phyloP scores from a whole-genome alignment of 2,888 invertebrate genomes.

The Plutella xylostella region DNA sequence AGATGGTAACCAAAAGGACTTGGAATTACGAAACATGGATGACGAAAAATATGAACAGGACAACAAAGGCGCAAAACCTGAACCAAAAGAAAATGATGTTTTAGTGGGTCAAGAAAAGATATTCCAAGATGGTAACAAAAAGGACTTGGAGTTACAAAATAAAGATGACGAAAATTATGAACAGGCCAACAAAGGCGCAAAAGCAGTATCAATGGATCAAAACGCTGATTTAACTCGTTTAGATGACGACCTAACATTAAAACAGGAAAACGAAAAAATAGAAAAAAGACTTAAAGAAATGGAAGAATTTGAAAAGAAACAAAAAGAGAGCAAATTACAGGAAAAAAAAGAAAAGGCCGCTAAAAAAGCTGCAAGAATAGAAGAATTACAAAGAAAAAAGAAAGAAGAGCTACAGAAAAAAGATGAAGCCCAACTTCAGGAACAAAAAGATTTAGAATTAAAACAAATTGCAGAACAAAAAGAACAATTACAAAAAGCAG shows the following conservation, averaged over 20 bases:
- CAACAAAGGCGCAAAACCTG: no score
- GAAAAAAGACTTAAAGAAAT: conserved; percentile 3
- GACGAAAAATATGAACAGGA: neutral
- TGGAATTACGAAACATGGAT: neutral
- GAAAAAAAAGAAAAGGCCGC: conserved; percentile 9
- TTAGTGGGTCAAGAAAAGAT: conserved; percentile 9
- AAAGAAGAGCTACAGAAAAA: conserved; percentile 16
- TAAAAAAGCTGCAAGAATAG: conserved; percentile 13
- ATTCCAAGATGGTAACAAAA: neutral
- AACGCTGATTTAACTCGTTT: conserved; percentile 3
- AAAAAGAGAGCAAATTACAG: conserved; percentile 1
- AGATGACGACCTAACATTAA: conserved; percentile 5
- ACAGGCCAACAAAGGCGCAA: neutral
- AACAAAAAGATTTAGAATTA: conserved; percentile 17
- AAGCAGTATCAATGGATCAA: conserved; percentile 11
- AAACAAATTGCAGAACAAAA: conserved; percentile 13
- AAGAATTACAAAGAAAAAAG: conserved; percentile 17
- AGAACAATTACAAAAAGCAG: conserved; percentile 8
- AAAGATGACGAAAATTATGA: conserved; percentile 2
- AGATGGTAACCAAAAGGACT: conserved; percentile 1
- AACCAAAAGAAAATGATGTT: neutral
- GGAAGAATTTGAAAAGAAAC: conserved; percentile 2
- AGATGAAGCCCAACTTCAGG: conserved; percentile 18
- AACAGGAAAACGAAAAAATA: neutral
- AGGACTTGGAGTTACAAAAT: conserved; percentile 6